These are phyloP conservation scores for Megaleporinus macrocephalus DNA, from an alignment of 2,113 vertebrate species.

Conservation along the genomic window DNA sequence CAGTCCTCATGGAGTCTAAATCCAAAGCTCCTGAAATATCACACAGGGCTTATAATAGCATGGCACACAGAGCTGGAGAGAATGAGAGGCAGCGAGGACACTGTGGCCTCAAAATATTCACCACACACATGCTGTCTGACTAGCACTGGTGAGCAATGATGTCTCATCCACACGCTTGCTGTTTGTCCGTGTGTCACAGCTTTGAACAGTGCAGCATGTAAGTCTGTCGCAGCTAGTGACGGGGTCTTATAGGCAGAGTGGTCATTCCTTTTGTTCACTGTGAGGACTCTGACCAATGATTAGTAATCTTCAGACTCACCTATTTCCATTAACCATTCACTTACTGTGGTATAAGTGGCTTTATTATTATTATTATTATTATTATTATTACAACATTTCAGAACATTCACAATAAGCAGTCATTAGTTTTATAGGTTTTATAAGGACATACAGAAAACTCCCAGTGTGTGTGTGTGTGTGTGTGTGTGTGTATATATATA, in stretches of 20 bases:
- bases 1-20: constrained; percentile 41
- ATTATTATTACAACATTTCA: too few relatives aligned
- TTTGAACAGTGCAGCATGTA: not conserved
- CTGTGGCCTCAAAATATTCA: constrained; percentile 31
- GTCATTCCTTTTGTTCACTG: not conserved
- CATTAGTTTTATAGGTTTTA: too few relatives aligned
- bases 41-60: constrained; percentile 63
- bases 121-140: constrained; percentile 6
- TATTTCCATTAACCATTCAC: too few relatives aligned
- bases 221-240: not conserved
- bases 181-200: constrained; percentile 23
- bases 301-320: not conserved
- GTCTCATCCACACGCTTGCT: constrained; percentile 49
- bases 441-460: too few relatives aligned
- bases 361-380: too few relatives aligned
- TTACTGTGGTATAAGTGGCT: too few relatives aligned
- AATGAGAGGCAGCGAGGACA: constrained; percentile 54
- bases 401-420: too few relatives aligned
- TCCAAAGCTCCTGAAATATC: constrained; percentile 59
- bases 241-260: not conserved
- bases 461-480: too few relatives aligned
- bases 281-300: not conserved
- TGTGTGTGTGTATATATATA: too few relatives aligned
- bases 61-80: constrained; percentile 55
- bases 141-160: constrained; percentile 62